Base-by-base conservation (phyloP, 1,140 invertebrate species). In the Ceratina calcarata region DNA sequence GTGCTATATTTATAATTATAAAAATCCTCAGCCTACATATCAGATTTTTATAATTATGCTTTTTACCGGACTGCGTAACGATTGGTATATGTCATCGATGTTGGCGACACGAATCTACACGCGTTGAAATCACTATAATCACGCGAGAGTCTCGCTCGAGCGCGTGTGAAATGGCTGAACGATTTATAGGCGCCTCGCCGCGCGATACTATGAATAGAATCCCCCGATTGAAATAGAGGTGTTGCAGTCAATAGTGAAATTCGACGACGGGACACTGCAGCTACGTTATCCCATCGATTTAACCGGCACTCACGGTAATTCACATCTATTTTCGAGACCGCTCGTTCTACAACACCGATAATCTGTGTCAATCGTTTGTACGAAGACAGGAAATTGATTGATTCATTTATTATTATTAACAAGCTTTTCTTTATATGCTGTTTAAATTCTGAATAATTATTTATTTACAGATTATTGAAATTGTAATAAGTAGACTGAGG, bases 181-280 rank as follows among this genome's bases (percentile, higher is more conserved):
- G 57, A 51, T 85, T 85, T 78, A 85, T 81, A 60, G 65, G 55
- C 53, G 22, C 37, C 37, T 45, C 60, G 27, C 20, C 58, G 12
- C 55, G 58, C 51, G 24, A 51, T 27, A 18, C 32, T 10, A 18
- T 27, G 61, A 78, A 78, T 85, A 68, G 78, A 84, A 68, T 66
- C 24, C 70, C 61, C 24, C 72, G 78, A 81, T 74, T 62, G 84
- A 78, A 85, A 85, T 81, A 69, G 49, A 71, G 69, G 65, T 70
- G 74, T 84, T 85, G 81, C 58, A 66, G 55, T 71, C 76, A 60
- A 58, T 20, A 57, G 37, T 65, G 69, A 16, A 55, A 64, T 77
- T 69, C 18, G 24, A 32, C 13, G 24, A 58, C 60, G 55, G n/a
- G 64, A 64, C 61, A 64, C 65, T 58, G 57, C 58, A 74, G 45